phyloP scores from a whole-genome alignment of 2,888 invertebrate species.

The Epistrophe grossulariae region DNA sequence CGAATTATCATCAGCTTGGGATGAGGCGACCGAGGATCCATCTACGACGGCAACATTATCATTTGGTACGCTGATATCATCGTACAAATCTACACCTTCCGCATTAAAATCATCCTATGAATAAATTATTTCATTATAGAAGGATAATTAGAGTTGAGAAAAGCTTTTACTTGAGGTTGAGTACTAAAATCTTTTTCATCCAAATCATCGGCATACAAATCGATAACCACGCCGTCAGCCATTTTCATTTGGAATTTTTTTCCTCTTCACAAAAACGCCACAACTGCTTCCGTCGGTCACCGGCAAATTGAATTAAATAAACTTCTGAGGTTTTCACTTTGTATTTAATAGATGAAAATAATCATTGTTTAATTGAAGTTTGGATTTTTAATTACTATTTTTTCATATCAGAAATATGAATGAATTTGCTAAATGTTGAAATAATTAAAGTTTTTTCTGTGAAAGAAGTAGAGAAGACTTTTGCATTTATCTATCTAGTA shows the following conservation, averaged over 20 bases:
- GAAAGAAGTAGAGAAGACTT: constrained; percentile 2
- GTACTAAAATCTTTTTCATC: constrained; percentile 93
- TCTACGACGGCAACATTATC: constrained; percentile 88
- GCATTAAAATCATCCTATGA: constrained; percentile 83
- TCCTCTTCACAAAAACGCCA: constrained; percentile 68
- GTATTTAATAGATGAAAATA: constrained; percentile 48
- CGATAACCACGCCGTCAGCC: constrained; percentile 98
- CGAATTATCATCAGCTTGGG: constrained; percentile 84
- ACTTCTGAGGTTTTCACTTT: constrained; percentile 43
- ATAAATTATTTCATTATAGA: constrained; percentile 3
- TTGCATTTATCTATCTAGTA: constrained; percentile 11
- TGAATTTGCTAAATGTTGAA: constrained; percentile 41
- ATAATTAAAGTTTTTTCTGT: constrained; percentile 10
- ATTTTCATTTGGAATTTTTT: constrained; percentile 85
- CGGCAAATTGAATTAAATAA: constrained; percentile 63
- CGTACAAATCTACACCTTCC: constrained; percentile 95
- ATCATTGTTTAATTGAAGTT: constrained; percentile 55
- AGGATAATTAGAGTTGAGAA: neutral
- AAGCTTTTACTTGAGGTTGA: constrained; percentile 85
- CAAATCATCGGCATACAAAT: constrained; percentile 98
- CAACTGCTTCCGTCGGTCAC: constrained; percentile 42
- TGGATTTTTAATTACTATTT: constrained; percentile 37
- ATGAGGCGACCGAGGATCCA: constrained; percentile 84
- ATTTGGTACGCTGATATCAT: constrained; percentile 96
- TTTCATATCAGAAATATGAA: constrained; percentile 68